Evolutionary conservation across 2,113 vertebrate genomes (phyloP).

Genomic region (Alaudala cheleensis): DNA sequence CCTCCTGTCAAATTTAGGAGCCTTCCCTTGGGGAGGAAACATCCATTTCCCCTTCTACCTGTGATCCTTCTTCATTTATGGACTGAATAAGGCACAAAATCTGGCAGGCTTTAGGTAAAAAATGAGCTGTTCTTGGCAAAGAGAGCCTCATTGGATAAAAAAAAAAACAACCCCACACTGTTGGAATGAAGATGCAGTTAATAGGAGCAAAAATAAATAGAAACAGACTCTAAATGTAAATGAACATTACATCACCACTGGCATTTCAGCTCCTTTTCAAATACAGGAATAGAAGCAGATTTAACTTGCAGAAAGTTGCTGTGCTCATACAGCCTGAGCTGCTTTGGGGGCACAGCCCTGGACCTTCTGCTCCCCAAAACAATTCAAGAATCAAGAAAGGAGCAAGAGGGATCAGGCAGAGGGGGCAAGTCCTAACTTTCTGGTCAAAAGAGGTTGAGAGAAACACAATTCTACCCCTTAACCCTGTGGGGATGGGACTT

Average conservation of each 20-base stretch:
- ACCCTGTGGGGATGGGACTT: not conserved
- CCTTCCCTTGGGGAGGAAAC: conserved; percentile 8
- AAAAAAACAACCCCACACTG: not conserved
- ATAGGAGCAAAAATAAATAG: conserved; percentile 54
- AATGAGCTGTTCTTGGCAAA: conserved; percentile 14
- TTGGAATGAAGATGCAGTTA: not conserved
- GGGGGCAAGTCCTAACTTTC: not conserved
- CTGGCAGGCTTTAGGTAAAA: conserved; percentile 10
- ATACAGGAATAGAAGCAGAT: not conserved
- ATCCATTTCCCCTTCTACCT: conserved; percentile 43
- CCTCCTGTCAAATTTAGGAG: conserved; percentile 14
- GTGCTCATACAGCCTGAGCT: not conserved
- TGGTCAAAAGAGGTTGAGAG: not conserved
- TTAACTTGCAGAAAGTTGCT: not conserved
- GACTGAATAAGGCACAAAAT: not conserved
- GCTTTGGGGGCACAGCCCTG: not conserved
- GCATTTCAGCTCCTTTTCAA: conserved; percentile 41
- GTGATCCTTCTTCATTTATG: not conserved
- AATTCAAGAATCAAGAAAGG: not conserved
- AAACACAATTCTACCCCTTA: not conserved
- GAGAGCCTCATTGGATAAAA: not conserved
- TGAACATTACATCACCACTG: conserved; percentile 35
- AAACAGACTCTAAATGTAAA: conserved; percentile 53
- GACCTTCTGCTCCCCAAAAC: not conserved
- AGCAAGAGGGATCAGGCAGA: not conserved